Evolutionary conservation across 92 coral and sea anemone species (phyloP).

Genomic region (Diadumene lineata): DNA sequence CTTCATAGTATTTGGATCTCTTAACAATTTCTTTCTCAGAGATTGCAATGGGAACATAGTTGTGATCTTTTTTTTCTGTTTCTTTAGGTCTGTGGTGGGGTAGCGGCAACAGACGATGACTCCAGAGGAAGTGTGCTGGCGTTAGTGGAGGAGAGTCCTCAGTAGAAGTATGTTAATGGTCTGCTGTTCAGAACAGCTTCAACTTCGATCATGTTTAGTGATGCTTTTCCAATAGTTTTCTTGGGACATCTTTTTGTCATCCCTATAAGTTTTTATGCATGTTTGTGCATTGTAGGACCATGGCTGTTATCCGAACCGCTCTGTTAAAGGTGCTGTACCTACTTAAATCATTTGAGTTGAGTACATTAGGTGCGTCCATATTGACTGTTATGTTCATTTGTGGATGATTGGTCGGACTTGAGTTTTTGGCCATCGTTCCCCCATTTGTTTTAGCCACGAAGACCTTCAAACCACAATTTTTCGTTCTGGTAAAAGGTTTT

Average conservation of each 20-base stretch:
- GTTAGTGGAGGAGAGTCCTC: constrained; percentile 24
- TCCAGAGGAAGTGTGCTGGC: constrained; percentile 17
- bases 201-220: constrained; percentile 38
- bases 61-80: constrained; percentile 12
- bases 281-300: constrained; percentile 24
- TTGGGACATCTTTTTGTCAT: constrained; percentile 45
- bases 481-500: constrained; percentile 17
- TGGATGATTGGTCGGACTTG: background rate
- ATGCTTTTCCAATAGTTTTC: constrained; percentile 46
- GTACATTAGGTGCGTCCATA: constrained; percentile 35
- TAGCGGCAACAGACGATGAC: constrained; percentile 14
- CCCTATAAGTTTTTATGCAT: constrained; percentile 32
- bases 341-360: constrained; percentile 32
- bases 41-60: background rate
- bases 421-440: constrained; percentile 30
- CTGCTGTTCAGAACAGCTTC: constrained; percentile 42
- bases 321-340: constrained; percentile 44
- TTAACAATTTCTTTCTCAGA: background rate
- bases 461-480: constrained; percentile 47
- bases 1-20: constrained; percentile 19
- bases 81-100: constrained; percentile 3
- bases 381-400: constrained; percentile 12
- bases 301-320: constrained; percentile 41
- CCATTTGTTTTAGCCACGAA: constrained; percentile 35
- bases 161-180: constrained; percentile 33